Evolutionary conservation across 2,797 vertebrate species (phyloP).

Genomic region (Esox masquinongy): DNA sequence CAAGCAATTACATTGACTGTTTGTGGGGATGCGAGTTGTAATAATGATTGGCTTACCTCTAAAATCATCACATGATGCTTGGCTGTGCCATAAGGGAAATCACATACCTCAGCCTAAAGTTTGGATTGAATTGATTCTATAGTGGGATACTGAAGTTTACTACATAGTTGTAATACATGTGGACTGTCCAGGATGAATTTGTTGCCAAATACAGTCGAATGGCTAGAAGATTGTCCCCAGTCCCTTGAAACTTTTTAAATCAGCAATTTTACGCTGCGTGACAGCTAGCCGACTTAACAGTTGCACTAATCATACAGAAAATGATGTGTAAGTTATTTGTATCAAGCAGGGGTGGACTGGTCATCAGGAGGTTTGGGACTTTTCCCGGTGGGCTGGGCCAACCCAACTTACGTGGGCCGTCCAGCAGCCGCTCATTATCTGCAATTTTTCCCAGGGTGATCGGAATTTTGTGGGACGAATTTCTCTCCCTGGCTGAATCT

Average conservation of each 20-base stretch:
- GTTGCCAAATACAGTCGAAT: neutral
- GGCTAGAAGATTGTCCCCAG: conserved; percentile 2
- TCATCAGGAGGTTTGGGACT: no score
- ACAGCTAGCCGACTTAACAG: neutral
- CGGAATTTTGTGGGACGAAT: no score
- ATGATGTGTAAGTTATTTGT: no score
- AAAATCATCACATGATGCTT: conserved; percentile 18
- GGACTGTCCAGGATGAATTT: neutral
- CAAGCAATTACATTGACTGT: conserved; percentile 11
- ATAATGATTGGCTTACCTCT: conserved; percentile 9
- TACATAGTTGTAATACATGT: neutral
- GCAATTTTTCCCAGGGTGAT: no score
- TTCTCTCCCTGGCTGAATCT: no score
- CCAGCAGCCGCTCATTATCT: no score
- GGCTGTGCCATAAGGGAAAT: conserved; percentile 29
- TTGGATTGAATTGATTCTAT: neutral
- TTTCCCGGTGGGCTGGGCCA: no score
- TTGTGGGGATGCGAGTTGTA: neutral
- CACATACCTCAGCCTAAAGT: neutral
- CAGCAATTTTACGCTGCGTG: neutral
- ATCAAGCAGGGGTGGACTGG: no score
- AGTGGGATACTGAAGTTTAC: neutral
- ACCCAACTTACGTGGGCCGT: no score
- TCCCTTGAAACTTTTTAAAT: neutral
- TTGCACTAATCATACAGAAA: neutral